Percentiles rank a stretch among this genome's conserved stretches.
phyloP scores from a whole-genome alignment of 2,888 invertebrate genomes.

The Halocaridina rubra region DNA sequence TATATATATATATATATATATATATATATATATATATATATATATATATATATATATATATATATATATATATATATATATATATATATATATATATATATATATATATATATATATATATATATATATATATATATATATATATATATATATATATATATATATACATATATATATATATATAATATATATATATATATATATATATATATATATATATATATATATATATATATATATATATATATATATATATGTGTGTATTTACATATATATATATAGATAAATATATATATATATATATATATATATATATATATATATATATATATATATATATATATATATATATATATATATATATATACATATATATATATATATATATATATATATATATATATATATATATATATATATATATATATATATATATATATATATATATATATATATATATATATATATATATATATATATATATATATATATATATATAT shows the following conservation, averaged over 20 bases:
- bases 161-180: background rate
- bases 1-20: background rate
- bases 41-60: no score
- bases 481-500: no score
- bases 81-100: no score
- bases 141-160: background rate
- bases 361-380: background rate
- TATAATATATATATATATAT: background rate
- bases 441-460: background rate
- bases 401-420: background rate
- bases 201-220: background rate
- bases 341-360: background rate
- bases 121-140: background rate
- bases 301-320: background rate
- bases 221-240: background rate
- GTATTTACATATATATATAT: background rate
- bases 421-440: background rate
- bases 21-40: background rate
- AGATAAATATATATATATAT: background rate
- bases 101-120: background rate
- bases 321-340: background rate
- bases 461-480: background rate
- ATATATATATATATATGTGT: background rate
- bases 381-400: conserved; percentile 3
- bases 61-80: no score